These are phyloP conservation scores for Octodon degus DNA, from an alignment of 2,113 vertebrate genomes.

Conservation along the genomic window DNA sequence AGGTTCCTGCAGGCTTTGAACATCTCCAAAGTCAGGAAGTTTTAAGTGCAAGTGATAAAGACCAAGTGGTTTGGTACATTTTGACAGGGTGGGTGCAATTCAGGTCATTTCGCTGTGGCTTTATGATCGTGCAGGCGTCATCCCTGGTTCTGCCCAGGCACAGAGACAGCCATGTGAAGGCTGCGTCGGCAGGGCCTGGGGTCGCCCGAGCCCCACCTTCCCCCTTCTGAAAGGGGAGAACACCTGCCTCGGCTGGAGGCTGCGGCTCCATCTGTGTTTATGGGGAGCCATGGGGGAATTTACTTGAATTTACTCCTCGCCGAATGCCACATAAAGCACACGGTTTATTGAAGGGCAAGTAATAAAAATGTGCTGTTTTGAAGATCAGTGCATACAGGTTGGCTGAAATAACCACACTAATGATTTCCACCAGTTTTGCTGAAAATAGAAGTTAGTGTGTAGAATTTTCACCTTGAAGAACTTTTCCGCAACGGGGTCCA, in stretches of 20 bases:
- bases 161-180: neutral
- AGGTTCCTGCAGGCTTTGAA: neutral
- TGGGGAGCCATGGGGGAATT: neutral
- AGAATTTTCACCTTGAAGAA: no score
- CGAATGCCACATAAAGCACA: neutral
- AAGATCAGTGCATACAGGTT: neutral
- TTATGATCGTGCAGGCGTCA: neutral
- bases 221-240: neutral
- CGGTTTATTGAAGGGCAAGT: neutral
- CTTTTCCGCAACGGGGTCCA: no score
- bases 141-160: neutral
- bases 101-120: neutral
- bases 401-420: no score
- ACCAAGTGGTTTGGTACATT: neutral
- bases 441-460: no score
- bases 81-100: neutral
- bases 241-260: neutral
- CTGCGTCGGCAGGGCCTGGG: neutral
- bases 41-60: neutral
- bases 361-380: neutral
- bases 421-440: no score
- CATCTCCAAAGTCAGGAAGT: neutral
- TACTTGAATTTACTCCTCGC: neutral
- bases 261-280: neutral
- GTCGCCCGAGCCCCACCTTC: neutral